Base-by-base conservation (phyloP, 2,888 invertebrate genomes). In the Physocephala rufipes region DNA sequence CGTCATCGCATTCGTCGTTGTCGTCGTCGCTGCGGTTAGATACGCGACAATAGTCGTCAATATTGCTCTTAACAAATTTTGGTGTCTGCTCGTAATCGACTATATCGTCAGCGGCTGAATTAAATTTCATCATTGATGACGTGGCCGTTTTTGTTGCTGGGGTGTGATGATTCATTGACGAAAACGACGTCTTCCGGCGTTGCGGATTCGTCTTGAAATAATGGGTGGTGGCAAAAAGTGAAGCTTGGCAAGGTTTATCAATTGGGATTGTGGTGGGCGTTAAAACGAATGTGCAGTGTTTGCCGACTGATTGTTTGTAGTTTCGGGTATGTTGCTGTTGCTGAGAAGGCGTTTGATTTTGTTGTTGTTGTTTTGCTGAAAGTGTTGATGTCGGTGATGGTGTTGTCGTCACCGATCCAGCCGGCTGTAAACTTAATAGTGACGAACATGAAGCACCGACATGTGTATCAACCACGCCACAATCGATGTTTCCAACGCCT, bases 201-300 rank as follows among this genome's bases (percentile, higher is more conserved):
- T 36, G 36, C 36, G 9, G 36, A 36, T 36, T 36, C 36, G 36
- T 9, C 36, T 4, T 9, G 4, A 36, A 36, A 45, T 74, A 76
- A 58, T 74, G 76, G 5, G 76, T 75, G 2, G 75, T 75, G 19
- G 74, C 70, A n/a, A 76, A 68, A 62, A 76, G 76, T 9, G 76
- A 75, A 1, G 74, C 69, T 67, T 77, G 75, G 59, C 72, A 73
- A 45, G 82, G 68, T 36, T 13, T 26, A 36, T 36, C 9, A 28
- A 28, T 9, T 47, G 80, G 76, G 72, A 82, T 81, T 9, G 80
- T 79, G 71, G 79, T 81, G 26, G 85, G 81, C 3, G 82, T 80
- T 59, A 84, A 71, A 12, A 83, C 82, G 74, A 85, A 85, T 55
- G 82, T 84, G 71, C 83, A 83, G 69, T 85, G 86, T 73, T 86